Conservation (phyloP, 2,113 vertebrate genomes). For the Holacanthus passer region DNA sequence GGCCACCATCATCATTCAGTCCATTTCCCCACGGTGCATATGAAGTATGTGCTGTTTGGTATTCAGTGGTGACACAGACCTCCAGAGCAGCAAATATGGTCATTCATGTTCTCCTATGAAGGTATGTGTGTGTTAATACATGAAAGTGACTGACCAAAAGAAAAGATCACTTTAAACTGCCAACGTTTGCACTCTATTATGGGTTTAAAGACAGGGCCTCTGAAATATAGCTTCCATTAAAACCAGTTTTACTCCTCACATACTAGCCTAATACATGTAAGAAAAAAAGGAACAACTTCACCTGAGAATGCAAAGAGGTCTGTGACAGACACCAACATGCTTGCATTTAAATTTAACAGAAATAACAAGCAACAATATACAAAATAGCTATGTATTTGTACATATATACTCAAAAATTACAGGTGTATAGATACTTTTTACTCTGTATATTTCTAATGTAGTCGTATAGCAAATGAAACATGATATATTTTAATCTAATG, state of each 20-base stretch:
- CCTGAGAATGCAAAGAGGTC: conserved; percentile 82
- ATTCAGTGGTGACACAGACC: conserved; percentile 10
- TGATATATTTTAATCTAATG: conserved; percentile 61
- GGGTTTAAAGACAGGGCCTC: conserved; percentile 24
- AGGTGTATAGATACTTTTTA: conserved; percentile 74
- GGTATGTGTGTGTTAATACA: conserved; percentile 11
- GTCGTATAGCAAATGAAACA: conserved; percentile 71
- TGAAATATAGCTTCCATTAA: conserved; percentile 23
- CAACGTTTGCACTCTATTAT: background rate
- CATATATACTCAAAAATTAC: conserved; percentile 81
- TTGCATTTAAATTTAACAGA: conserved; percentile 73
- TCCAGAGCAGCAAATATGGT: conserved; percentile 44
- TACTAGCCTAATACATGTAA: conserved; percentile 41
- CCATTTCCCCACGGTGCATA: background rate
- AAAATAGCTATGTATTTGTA: conserved; percentile 83
- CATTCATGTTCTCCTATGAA: conserved; percentile 14
- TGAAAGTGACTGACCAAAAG: conserved; percentile 26
- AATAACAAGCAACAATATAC: conserved; percentile 81
- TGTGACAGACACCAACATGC: conserved; percentile 78
- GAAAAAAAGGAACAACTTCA: conserved; percentile 59
- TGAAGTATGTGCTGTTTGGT: conserved; percentile 12
- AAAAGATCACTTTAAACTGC: conserved; percentile 38
- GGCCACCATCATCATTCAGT: conserved; percentile 4
- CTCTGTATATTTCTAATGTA: conserved; percentile 73
- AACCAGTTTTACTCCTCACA: conserved; percentile 44